Percentiles rank a stretch among this genome's conserved stretches.
Evolutionary conservation across 2,888 invertebrate genomes (phyloP).

Genomic region (Acanthosepion lycidas): DNA sequence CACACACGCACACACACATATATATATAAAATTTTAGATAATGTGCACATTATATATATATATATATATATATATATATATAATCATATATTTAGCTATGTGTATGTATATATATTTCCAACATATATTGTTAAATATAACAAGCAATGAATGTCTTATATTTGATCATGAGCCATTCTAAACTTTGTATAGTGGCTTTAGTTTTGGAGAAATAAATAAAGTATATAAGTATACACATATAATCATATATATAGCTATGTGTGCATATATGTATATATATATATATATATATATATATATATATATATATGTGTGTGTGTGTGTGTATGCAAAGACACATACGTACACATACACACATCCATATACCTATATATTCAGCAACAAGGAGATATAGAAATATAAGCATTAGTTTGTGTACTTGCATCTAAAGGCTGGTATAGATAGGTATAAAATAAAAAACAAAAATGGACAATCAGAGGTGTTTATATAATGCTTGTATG

Average conservation of each 20-base stretch:
- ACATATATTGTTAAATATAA: not conserved
- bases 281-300: conserved; percentile 5
- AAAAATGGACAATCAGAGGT: not conserved
- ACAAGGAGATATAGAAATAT: not conserved
- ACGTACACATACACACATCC: not conserved
- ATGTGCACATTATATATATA: too few relatives aligned
- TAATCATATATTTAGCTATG: too few relatives aligned
- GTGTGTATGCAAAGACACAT: not conserved
- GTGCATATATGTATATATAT: not conserved
- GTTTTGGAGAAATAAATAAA: too few relatives aligned
- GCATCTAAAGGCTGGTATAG: not conserved
- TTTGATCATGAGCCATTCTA: too few relatives aligned
- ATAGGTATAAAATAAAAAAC: not conserved
- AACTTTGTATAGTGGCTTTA: too few relatives aligned
- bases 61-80: too few relatives aligned
- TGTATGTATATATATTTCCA: not conserved
- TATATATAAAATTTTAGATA: too few relatives aligned
- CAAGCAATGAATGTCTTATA: too few relatives aligned
- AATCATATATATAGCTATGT: not conserved
- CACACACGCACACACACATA: too few relatives aligned
- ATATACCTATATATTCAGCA: not conserved
- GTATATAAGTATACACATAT: not conserved
- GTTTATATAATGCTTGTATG: not conserved
- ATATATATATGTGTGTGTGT: not conserved
- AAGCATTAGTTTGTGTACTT: not conserved